phyloP scores from a whole-genome alignment of 2,888 invertebrate genomes.

The Imbricaverruca yamaguchii region DNA sequence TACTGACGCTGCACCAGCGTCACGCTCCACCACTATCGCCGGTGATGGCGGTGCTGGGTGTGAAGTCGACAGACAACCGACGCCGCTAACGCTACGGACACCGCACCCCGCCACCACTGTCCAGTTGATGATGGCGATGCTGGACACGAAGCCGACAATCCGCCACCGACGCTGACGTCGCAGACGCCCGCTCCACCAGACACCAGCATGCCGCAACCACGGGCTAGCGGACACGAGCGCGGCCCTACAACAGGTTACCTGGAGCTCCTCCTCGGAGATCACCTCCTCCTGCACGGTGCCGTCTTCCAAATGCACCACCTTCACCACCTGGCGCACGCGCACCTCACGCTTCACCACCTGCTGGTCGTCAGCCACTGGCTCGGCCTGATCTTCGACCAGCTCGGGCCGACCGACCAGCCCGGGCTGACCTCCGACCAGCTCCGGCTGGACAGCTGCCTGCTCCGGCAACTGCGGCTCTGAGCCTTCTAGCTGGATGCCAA shows the following conservation, averaged over 20 bases:
- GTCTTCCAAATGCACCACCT: neutral
- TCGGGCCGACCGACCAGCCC: neutral
- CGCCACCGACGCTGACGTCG: neutral
- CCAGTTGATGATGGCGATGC: no score
- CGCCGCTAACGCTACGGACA: no score
- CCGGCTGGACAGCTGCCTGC: neutral
- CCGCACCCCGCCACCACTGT: neutral
- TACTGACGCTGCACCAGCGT: no score
- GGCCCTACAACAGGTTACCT: neutral
- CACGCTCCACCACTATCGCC: no score
- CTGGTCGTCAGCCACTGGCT: no score
- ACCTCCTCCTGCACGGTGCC: constrained; percentile 5
- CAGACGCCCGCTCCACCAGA: neutral
- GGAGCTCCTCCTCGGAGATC: constrained; percentile 11
- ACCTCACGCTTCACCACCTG: neutral
- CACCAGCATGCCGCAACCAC: neutral
- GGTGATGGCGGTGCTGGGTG: no score
- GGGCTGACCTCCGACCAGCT: neutral
- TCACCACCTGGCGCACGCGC: constrained; percentile 14
- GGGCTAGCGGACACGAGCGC: no score
- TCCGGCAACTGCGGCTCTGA: neutral
- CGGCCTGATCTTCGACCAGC: neutral
- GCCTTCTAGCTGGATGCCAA: constrained; percentile 9
- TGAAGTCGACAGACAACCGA: no score
- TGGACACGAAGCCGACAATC: neutral